Evolutionary conservation across 2,888 invertebrate species (phyloP), one percentile per base, ranked within the genome.

Genomic region (Priocnemis perturbator): DNA sequence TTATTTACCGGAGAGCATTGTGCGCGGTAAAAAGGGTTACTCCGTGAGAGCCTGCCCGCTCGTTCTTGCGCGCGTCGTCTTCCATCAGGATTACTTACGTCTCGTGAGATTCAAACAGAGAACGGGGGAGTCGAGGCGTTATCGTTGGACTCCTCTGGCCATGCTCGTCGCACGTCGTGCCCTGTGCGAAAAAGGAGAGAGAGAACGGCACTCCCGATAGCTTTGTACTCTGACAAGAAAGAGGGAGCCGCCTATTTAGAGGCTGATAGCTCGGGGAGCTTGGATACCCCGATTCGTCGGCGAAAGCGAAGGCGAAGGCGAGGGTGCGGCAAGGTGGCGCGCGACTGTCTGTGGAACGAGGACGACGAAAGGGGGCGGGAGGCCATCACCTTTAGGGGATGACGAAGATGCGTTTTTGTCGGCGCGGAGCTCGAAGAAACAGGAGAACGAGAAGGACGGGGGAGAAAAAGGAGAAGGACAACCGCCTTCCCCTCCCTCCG

Each of bases 351-450:
- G 37, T 7, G 30, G 65, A 60, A 47, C 48, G 56, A 20, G 3
- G 17, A 58, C 7, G 48, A 30, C 20, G 45, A 44, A 58, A 56
- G 47, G 53, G 64, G 21, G 52, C 37, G 52, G 62, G 11, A 47
- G 60, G 37, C 37, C 52, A 71, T 57, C 69, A 75, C 70, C 75
- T 80, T 66, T 61, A 56, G 56, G 64, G 64, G 60, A 66, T 69
- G 73, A 53, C 68, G 71, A 74, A 64, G 77, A 75, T 72, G 78
- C 71, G 69, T 81, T 81, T 81, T 81, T 81, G 69, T 76, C 64
- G 76, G 50, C 44, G 62, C 67, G 68, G 62, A 60, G 63, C 47
- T 44, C 57, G 50, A 63, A 76, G 66, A 65, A 17, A 53, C 67
- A 74, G 69, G 74, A 65, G 63, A 56, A 50, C 11, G 1, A 2